These are phyloP conservation scores for Pomatorhinus ruficollis DNA, from an alignment of 2,113 vertebrate genomes.

Conservation along the genomic window DNA sequence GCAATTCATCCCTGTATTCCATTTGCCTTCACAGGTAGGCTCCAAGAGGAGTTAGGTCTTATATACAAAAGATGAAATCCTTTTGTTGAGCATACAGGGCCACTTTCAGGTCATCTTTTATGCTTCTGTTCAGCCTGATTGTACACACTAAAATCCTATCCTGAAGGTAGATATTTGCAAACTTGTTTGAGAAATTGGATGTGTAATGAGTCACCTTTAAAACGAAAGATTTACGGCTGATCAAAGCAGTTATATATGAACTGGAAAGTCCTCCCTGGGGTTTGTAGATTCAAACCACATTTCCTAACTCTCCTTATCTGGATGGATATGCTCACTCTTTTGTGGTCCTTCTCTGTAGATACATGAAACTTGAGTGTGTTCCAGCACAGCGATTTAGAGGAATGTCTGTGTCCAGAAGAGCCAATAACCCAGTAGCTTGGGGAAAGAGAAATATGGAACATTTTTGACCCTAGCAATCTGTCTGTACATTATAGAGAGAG, in stretches of 20 bases:
- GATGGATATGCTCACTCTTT: not conserved
- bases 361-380: not conserved
- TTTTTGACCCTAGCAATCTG: not conserved
- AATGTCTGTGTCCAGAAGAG: not conserved
- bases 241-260: not conserved
- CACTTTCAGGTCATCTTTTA: not conserved
- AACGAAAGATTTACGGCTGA: not conserved
- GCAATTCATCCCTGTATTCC: not conserved
- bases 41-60: not conserved
- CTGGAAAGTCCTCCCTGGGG: not conserved
- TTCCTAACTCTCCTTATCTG: not conserved
- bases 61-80: not conserved
- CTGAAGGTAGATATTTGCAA: not conserved
- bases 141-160: not conserved
- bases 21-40: not conserved
- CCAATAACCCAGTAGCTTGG: not conserved
- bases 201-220: not conserved
- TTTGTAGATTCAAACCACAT: constrained; percentile 13
- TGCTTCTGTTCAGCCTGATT: not conserved
- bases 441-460: not conserved
- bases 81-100: not conserved
- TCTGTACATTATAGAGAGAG: not conserved
- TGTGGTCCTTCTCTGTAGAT: not conserved
- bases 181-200: not conserved
- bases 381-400: not conserved